Base-by-base conservation (phyloP, 1,140 invertebrate genomes). In the Cydia fagiglandana region DNA sequence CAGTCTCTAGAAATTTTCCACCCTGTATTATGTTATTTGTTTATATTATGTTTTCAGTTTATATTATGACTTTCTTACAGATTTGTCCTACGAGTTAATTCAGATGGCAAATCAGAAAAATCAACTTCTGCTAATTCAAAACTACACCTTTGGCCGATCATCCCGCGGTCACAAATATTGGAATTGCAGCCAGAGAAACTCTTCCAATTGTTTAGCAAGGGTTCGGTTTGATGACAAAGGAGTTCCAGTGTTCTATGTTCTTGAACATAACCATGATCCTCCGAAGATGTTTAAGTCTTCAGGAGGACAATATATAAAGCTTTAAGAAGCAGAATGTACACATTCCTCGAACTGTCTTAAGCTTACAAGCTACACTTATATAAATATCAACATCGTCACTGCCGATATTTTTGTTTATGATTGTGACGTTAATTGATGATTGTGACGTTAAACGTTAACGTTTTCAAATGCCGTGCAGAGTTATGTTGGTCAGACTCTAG, bases 221-320 rank as follows among this genome's bases (percentile, higher is more conserved):
- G 20, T 73, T 3, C 13, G 73, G 13, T 50, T 73, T 6, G 41
- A 73, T 53, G 45, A 73, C 41, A 47, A 6, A 12, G 41, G 28
- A 13, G 5, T 15, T 15, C 10, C 47, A 15, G 73, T 73, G n/a
- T 73, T 28, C 41, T 7, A 53, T 17, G 17, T 28, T 5, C 66
- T 70, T 15, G 41, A n/a, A 13, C 73, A 73, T 24, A 73, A 73
- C 73, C 73, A 73, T 17, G 5, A 1, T 10, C 17, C 45, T 13
- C 73, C 73, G 13, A 47, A 45, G 53, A 53, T 47, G 13, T 30
- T 28, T 73, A 53, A n/a, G 15, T 20, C 73, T 2, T 13, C 73
- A 24, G 12, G 12, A 5, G 73, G 73, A 45, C 7, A 28, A 30
- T 73, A 73, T 30, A 4, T 28, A 6, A 73, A n/a, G 38, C 5